Conservation (phyloP, 2,888 invertebrate species). For the Leptinotarsa tumamoca region DNA sequence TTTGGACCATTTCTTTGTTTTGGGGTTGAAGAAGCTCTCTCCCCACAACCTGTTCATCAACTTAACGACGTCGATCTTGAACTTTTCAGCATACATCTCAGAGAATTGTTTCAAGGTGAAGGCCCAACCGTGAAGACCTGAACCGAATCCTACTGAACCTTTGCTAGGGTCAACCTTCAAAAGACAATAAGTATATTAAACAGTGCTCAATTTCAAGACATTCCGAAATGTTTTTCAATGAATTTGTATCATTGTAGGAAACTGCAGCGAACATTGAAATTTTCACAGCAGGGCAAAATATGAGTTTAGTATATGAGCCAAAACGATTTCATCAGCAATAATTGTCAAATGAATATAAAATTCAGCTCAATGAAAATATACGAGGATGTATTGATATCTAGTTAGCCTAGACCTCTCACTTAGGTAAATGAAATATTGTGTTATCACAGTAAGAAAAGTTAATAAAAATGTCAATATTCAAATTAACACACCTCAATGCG, state of each 20-base stretch:
- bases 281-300: slow-evolving; percentile 60
- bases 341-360: neutral
- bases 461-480: too few relatives aligned
- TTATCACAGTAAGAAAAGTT: too few relatives aligned
- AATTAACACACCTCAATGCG: too few relatives aligned
- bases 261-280: slow-evolving; percentile 54
- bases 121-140: slow-evolving; percentile 99
- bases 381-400: too few relatives aligned
- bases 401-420: too few relatives aligned
- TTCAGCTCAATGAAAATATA: neutral
- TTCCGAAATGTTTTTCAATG: neutral
- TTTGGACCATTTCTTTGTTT: slow-evolving; percentile 98
- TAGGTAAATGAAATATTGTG: too few relatives aligned
- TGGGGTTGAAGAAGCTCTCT: slow-evolving; percentile 97
- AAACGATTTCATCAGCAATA: slow-evolving; percentile 33
- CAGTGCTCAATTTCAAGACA: neutral
- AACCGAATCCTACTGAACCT: slow-evolving; percentile 99
- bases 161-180: slow-evolving; percentile 90
- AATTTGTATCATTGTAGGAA: slow-evolving; percentile 59
- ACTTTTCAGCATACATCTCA: slow-evolving; percentile 99
- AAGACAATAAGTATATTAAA: neutral
- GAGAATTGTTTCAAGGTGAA: slow-evolving; percentile 99
- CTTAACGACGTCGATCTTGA: slow-evolving; percentile 96
- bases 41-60: slow-evolving; percentile 94
- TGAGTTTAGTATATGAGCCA: slow-evolving; percentile 57